Percentiles rank a stretch among this genome's conserved stretches.
phyloP scores from a whole-genome alignment of 2,888 invertebrate species.

The Xanthostigma xanthostigma region DNA sequence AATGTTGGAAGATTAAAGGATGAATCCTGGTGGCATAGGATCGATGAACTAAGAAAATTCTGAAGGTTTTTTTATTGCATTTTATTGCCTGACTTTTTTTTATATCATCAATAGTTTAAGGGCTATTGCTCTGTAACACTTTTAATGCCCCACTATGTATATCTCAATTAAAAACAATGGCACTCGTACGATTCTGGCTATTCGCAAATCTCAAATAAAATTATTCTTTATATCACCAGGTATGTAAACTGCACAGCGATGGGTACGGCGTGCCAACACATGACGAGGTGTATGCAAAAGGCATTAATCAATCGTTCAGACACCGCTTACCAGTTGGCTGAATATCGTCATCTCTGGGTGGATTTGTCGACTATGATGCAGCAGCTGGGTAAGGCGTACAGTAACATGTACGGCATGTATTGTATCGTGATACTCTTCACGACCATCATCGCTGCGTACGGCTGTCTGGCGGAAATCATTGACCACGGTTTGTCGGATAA shows the following conservation, averaged over 20 bases:
- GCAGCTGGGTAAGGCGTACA: slow-evolving; percentile 52
- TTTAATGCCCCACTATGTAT: too few species aligned
- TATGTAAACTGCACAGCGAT: slow-evolving; percentile 37
- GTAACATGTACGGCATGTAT: slow-evolving; percentile 63
- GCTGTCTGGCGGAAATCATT: slow-evolving; percentile 52
- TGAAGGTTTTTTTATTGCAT: too few species aligned
- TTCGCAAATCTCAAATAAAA: too few species aligned
- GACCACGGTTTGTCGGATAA: slow-evolving; percentile 58
- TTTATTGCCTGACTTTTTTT: too few species aligned
- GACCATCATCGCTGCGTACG: slow-evolving; percentile 56
- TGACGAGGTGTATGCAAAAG: slow-evolving; percentile 44
- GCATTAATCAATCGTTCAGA: slow-evolving; percentile 43
- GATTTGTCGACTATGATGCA: slow-evolving; percentile 67
- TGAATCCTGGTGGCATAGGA: too few species aligned
- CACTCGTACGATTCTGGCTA: too few species aligned
- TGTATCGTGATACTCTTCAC: slow-evolving; percentile 59
- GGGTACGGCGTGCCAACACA: slow-evolving; percentile 46
- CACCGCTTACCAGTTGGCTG: slow-evolving; percentile 46
- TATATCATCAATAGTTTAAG: too few species aligned
- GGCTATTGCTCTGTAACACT: too few species aligned
- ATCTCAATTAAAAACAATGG: too few species aligned
- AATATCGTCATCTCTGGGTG: slow-evolving; percentile 54
- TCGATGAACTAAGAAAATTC: too few species aligned
- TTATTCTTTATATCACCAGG: too few species aligned
- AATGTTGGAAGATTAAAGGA: too few species aligned